Evolutionary conservation across 2,888 invertebrate species (phyloP), one percentile per base, ranked within the genome.

Genomic region (Cosmia pyralina): DNA sequence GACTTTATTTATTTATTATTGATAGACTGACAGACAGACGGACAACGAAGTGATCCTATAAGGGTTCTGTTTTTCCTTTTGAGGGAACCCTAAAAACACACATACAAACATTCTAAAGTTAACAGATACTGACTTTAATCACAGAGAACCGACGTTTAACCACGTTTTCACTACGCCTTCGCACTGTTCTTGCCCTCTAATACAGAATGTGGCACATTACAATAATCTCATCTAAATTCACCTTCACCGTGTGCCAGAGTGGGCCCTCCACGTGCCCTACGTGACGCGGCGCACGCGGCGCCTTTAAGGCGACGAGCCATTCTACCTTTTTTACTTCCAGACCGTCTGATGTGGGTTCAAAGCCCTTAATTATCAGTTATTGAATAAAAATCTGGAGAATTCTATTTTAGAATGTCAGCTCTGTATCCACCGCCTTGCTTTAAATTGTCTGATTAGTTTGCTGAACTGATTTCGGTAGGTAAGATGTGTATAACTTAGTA

Each of bases 221-320:
- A 65, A 82, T 80, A 84, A 78, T 82, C 72, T 77, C 53, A 72
- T 64, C 28, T 15, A 28, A 53, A 53, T 75, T 65, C 57, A 59
- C 53, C n/a, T 34, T 64, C 53, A n/a, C 52, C 11, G 11, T 15
- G 58, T 48, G 5, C 53, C 62, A 22, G 19, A 6, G 34, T 34
- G 58, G 55, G 15, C 59, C 59, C 52, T n/a, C 15, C 74, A 13
- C 69, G 13, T 57, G 86, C 76, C 81, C 84, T 86, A 86, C 88
- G 88, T 87, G 88, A 85, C 87, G 69, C 15, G 28, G 44, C 52
- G 73, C 87, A 87, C 86, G 85, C 66, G 60, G 28, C 50, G 62
- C 76, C 75, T 77, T 79, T n/a, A 70, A 69, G 17, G 6, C 65
- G 67, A 22, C 58, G 53, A 66, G 34, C n/a, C 67, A 60, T 64